Evolutionary conservation across 2,113 vertebrate species (phyloP).

Genomic region (Zosterops hypoxanthus): DNA sequence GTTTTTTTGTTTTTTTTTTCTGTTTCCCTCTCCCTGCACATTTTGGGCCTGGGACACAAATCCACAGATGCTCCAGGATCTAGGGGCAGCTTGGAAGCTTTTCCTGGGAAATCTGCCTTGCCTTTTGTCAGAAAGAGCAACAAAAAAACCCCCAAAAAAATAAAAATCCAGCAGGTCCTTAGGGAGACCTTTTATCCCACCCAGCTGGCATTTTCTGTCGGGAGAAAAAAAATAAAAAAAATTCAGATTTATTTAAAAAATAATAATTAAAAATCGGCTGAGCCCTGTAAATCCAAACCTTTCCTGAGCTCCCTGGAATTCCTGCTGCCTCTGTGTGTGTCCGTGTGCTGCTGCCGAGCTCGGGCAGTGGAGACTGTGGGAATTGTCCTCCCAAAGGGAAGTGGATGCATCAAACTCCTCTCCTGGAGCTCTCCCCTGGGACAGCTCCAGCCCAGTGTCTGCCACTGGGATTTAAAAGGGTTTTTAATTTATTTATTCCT

Average conservation of each 20-base stretch:
- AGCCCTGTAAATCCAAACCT: background rate
- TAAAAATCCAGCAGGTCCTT: background rate
- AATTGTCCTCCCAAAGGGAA: background rate
- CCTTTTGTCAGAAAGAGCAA: background rate
- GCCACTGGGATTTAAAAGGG: background rate
- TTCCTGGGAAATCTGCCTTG: background rate
- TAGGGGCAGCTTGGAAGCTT: background rate
- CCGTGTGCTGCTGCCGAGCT: rapidly evolving
- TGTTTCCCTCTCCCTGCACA: rapidly evolving
- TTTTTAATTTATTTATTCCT: background rate
- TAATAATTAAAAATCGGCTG: background rate
- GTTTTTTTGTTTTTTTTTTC: no score
- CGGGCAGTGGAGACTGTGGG: rapidly evolving
- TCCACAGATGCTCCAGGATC: rapidly evolving
- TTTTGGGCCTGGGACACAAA: background rate
- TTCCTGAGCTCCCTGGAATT: rapidly evolving
- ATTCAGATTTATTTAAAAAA: background rate
- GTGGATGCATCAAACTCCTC: background rate
- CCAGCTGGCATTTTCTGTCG: background rate
- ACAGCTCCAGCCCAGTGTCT: background rate
- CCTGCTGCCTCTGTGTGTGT: rapidly evolving
- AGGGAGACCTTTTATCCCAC: rapidly evolving
- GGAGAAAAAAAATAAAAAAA: background rate
- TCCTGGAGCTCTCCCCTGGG: rapidly evolving
- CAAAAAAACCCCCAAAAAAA: no score